Evolutionary conservation across 2,888 invertebrate species (phyloP), one percentile per base, ranked within the genome.

Genomic region (Xestobium rufovillosum): DNA sequence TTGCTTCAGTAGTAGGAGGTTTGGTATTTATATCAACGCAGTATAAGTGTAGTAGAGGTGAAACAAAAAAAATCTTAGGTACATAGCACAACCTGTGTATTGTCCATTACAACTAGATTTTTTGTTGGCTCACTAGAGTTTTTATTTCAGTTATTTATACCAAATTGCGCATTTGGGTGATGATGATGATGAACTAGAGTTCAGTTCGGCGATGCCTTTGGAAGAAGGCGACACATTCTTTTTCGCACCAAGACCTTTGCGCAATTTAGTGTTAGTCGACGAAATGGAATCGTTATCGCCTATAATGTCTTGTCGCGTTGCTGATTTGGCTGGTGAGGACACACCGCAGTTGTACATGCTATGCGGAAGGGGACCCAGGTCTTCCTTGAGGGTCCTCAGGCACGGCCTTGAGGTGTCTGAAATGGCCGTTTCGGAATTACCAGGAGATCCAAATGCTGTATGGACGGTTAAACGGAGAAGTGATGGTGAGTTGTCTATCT

Each of bases 161-260:
- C 97, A 98, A 74, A 98, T 98, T 60, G 95, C 97, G n/a, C 94
- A 95, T 68, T 72, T 98, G 52, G 98, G 97, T 26, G 97, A 98
- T 67, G 96, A 97, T 59, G 97, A 98, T 62, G 97, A 96, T 63
- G 97, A 98, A 59, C 89, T 96, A 0, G 96, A 97, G 61, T 98
- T 98, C 63, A 95, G 94, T 64, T 95, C 95, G 10, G 92, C 94
- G 1, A 95, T 95, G 88, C 95, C 95, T 0, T 66, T 97, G 29
- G 97, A 97, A 66, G 97, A 98, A 65, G 97, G 96, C 4, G 97
- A 98, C 59, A 97, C 96, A 1, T 98, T 97, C 69, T 97, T 97
- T 71, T 98, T 97, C 69, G 94, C 92, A 1, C 96, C 97, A 1
- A 73, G 97, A 50, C 80, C 86, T 1, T 70, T 98, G 1, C 80